Evolutionary conservation across 2,888 invertebrate species (phyloP).

Genomic region (Incurvaria masculella): DNA sequence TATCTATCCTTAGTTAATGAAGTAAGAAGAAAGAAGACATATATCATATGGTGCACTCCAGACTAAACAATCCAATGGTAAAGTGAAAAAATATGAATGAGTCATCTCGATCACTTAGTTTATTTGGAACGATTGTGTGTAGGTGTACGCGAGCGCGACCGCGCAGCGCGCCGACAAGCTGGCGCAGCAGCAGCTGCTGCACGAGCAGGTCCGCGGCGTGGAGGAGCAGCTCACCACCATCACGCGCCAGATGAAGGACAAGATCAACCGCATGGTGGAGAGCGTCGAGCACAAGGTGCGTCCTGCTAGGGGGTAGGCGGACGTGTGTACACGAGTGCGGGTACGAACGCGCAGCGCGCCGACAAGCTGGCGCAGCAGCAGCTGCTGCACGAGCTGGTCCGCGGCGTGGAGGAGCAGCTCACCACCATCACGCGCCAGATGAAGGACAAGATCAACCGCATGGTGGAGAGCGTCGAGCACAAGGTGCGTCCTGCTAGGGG

Average conservation of each 20-base stretch:
- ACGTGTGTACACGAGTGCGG: too few species aligned
- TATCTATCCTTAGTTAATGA: too few species aligned
- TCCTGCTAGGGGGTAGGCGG: too few species aligned
- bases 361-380: conserved; percentile 65
- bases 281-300: conserved; percentile 85
- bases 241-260: conserved; percentile 94
- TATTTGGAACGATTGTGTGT: too few species aligned
- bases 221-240: conserved; percentile 85
- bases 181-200: conserved; percentile 65
- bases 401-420: conserved; percentile 85
- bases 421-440: conserved; percentile 87
- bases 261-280: conserved; percentile 92
- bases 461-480: conserved; percentile 96
- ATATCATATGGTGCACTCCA: too few species aligned
- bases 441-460: conserved; percentile 91
- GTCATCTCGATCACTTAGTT: too few species aligned
- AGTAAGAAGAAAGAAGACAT: too few species aligned
- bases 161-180: conserved; percentile 61
- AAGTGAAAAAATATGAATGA: too few species aligned
- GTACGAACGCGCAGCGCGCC: conserved; percentile 58
- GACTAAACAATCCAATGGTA: too few species aligned
- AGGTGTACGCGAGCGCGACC: conserved; percentile 61
- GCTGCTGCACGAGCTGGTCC: conserved; percentile 74
- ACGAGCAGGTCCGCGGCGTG: conserved; percentile 79
- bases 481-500: too few species aligned